phyloP scores from a whole-genome alignment of 1,140 invertebrate species.

The Trichogramma pretiosum region DNA sequence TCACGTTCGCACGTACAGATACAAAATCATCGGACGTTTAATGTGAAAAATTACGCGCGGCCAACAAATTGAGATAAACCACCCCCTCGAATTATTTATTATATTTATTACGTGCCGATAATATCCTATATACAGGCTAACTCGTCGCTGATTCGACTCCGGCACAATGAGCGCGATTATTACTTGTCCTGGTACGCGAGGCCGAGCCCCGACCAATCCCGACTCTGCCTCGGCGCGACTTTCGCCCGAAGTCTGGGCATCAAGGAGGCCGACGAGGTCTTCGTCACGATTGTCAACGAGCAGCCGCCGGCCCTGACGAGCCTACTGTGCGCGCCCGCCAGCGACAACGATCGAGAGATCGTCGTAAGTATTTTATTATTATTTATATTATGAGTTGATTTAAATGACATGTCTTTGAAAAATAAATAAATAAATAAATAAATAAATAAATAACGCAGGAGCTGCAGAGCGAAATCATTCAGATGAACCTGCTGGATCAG shows the following conservation, averaged over 20 bases:
- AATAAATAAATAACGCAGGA: no score
- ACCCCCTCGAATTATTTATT: no score
- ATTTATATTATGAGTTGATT: neutral
- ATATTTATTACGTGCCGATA: no score
- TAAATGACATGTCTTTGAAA: neutral
- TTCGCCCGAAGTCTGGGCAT: conserved; percentile 39
- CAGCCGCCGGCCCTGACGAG: conserved; percentile 26
- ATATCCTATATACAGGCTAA: no score
- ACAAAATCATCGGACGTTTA: no score
- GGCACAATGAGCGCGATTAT: conserved; percentile 24
- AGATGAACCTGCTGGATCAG: conserved; percentile 33
- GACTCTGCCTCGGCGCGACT: conserved; percentile 32
- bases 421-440: conserved; percentile 6
- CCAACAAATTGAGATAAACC: no score
- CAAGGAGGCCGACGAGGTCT: conserved; percentile 33
- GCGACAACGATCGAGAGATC: conserved; percentile 49
- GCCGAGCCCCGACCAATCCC: conserved; percentile 17
- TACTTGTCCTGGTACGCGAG: conserved; percentile 30
- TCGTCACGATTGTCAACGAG: conserved; percentile 24
- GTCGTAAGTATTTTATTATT: conserved; percentile 36
- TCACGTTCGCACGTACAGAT: no score
- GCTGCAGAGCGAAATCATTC: conserved; percentile 34
- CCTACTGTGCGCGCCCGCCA: conserved; percentile 35
- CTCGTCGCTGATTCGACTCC: conserved; percentile 27
- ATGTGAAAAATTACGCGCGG: no score